phyloP scores from a whole-genome alignment of 2,888 invertebrate species.

The Orgyia antiqua region DNA sequence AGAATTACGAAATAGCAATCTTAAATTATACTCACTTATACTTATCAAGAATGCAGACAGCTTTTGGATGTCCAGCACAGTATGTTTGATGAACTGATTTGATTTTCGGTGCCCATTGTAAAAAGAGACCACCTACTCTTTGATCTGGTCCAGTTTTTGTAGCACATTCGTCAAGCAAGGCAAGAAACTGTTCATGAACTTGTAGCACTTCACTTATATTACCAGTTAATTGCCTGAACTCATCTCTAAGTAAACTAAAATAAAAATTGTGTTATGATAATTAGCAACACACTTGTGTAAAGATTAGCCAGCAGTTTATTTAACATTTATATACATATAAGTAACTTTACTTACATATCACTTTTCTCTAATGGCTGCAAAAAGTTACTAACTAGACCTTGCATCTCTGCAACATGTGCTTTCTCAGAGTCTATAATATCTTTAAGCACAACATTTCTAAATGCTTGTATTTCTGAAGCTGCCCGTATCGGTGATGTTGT shows the following conservation, averaged over 20 bases:
- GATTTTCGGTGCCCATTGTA: conserved; percentile 89
- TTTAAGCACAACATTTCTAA: conserved; percentile 90
- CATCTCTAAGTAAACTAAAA: conserved; percentile 87
- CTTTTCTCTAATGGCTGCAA: conserved; percentile 91
- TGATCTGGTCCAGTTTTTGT: conserved; percentile 85
- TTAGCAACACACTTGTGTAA: no score
- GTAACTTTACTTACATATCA: conserved; percentile 90
- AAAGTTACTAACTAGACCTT: conserved; percentile 90
- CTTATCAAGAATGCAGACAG: conserved; percentile 94
- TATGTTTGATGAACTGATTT: conserved; percentile 92
- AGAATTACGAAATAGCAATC: no score
- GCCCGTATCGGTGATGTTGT: conserved; percentile 81
- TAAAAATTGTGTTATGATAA: no score
- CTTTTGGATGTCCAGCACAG: conserved; percentile 95
- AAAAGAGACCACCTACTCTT: conserved; percentile 93
- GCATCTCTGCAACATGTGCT: conserved; percentile 93
- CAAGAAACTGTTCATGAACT: conserved; percentile 89
- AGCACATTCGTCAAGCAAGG: conserved; percentile 88
- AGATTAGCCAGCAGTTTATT: no score
- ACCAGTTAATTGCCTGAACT: conserved; percentile 91
- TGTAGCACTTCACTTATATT: conserved; percentile 93
- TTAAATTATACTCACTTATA: conserved; percentile 83
- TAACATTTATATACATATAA: no score
- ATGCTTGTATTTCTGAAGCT: conserved; percentile 85
- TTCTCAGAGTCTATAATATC: conserved; percentile 96